Evolutionary conservation across 2,888 invertebrate species (phyloP), one percentile per base, ranked within the genome.

Genomic region (Tetramorium bicarinatum): DNA sequence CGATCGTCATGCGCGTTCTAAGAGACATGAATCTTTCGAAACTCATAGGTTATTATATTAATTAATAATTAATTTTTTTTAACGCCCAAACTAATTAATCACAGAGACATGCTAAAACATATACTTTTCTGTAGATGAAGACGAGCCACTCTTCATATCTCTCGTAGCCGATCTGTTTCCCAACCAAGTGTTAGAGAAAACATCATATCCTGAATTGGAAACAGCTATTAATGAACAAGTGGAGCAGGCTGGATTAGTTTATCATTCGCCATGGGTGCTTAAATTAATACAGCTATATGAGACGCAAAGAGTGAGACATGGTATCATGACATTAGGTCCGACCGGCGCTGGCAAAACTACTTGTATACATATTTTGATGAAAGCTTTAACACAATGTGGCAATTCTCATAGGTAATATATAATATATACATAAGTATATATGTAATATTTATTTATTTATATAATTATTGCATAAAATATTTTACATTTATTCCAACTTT

Each of bases 1-100:
- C 98, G 18, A 99, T 99, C 89, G 99, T 99, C 18, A 99, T 99
- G 99, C 96, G 99, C 92, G 99, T 99, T 15, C 95, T 99, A n/a
- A 96, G 99, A 89, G 99, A 99, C 94, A 99, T 99, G 99, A 99
- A 99, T 96, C 96, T 99, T 25, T 99, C 99, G 4, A 99, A 99
- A 95, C 95, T 99, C 74, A 99, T 99, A 90, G 96, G 96, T 95
- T 91, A 85, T 83, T 82, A 47, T 59, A 11, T 18, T 64, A 72
- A n/a, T 44, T 52, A 49, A 49, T 21, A 52, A 21, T 52, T 18
- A 29, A 69, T 67, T 25, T 25, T 25, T 1, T 25, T 25, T 25
- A 49, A 29, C 11, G 2, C n/a, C 11, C 11, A 34, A 71, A 38
- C 18, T 38, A 2, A 3, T 21, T 71, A 29, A 1, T 2, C 13